Conservation (phyloP, 2,888 invertebrate genomes). For the Aphrophora alni region DNA sequence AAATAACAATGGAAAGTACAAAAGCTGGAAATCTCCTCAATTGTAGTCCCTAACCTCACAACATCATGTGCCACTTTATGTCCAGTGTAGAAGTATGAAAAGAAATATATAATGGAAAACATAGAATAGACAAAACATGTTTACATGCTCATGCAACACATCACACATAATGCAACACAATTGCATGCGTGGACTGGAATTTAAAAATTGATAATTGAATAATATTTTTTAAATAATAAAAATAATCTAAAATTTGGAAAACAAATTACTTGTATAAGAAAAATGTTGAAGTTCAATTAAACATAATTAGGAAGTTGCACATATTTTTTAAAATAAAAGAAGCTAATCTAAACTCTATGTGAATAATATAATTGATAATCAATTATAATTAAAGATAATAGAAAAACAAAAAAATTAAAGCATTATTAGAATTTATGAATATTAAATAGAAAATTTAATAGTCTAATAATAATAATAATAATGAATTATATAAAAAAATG, state of each 20-base stretch:
- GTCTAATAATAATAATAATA: too few species aligned
- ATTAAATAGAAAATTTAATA: too few species aligned
- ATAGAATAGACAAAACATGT: neutral
- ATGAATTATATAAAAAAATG: too few species aligned
- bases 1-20: neutral
- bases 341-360: too few species aligned
- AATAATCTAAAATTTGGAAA: neutral
- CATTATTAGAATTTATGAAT: too few species aligned
- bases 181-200: neutral
- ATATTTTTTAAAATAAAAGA: too few species aligned
- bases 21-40: neutral
- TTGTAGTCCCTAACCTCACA: slow-evolving; percentile 24
- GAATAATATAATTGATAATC: too few species aligned
- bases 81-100: neutral
- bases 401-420: too few species aligned
- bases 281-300: too few species aligned
- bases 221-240: neutral
- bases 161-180: neutral
- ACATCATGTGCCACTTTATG: slow-evolving; percentile 18
- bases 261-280: neutral
- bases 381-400: too few species aligned
- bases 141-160: neutral
- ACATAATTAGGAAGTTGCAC: too few species aligned
- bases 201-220: neutral
- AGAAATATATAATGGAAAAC: neutral